Base-by-base conservation (phyloP, 2,113 vertebrate species). In the Pseudolaguvia tuberculata region DNA sequence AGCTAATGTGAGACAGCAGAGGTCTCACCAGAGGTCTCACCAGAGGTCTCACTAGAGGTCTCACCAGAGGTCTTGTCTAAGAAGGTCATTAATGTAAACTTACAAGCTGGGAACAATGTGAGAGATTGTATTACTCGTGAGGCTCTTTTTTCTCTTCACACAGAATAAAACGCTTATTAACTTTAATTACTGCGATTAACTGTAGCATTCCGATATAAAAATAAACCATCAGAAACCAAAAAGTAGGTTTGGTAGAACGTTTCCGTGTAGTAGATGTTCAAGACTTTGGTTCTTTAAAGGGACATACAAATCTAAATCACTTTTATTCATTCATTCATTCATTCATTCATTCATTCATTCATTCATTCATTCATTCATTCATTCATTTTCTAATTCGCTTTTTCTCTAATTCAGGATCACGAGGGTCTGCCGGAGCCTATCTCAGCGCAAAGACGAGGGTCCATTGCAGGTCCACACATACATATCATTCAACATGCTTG, bases 11-110 rank as follows among this genome's bases (percentile, higher is more conserved):
- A 39, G 42, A 48, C 15, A 50, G 42, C 39, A 39, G 55, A 59
- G 9, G 55, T 21, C 27, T 23, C n/a, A n/a, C n/a, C n/a, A n/a
- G n/a, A n/a, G n/a, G n/a, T n/a, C n/a, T n/a, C n/a, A n/a, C n/a
- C n/a, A n/a, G n/a, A n/a, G n/a, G n/a, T n/a, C n/a, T n/a, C n/a
- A n/a, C n/a, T n/a, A n/a, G n/a, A n/a, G n/a, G n/a, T n/a, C n/a
- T n/a, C n/a, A 50, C 53, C 39, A 39, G 55, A 59, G 9, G 55
- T 21, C 27, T 23, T 76, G 74, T 59, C n/a, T 69, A 69, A 69
- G 74, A 59, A 76, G 58, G 55, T 76, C 27, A 52, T 52, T 59
- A 23, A 76, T 69, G 65, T 76, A 61, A 76, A 76, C 65, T 5
- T 59, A 51, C 55, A 69, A 59, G 23, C 27, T 29, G 23, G 42